These are phyloP conservation scores for Tamias sibiricus DNA, from an alignment of 2,113 vertebrate genomes.

Conservation along the genomic window DNA sequence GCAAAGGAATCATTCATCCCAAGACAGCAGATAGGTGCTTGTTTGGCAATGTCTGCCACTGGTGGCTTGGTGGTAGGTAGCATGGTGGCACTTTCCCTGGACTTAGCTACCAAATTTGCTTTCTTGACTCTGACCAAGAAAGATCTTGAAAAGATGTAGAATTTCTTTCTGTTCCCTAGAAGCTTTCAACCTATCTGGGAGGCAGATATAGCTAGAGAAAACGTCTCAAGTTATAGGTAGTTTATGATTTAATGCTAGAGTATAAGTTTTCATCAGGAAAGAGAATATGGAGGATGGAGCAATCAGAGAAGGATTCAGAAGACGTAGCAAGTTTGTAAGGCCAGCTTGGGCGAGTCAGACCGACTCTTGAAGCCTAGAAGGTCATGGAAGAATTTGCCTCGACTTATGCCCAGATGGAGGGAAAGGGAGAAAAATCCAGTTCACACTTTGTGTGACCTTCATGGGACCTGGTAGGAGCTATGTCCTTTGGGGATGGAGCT, in stretches of 20 bases:
- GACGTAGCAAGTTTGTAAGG: neutral
- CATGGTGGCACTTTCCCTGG: neutral
- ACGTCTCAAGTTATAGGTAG: neutral
- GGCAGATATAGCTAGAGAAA: neutral
- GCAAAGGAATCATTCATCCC: neutral
- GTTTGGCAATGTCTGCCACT: slow-evolving; percentile 40
- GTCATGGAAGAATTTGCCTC: neutral
- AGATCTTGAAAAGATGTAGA: neutral
- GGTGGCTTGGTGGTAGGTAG: neutral
- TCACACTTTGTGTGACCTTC: neutral
- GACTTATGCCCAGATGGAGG: neutral
- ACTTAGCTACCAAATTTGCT: neutral
- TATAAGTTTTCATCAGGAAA: neutral
- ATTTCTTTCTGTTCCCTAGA: neutral
- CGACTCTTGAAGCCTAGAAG: neutral
- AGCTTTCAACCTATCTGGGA: neutral
- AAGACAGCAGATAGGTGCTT: slow-evolving; percentile 24
- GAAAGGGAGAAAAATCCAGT: neutral
- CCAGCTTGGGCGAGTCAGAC: neutral
- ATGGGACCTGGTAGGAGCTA: neutral
- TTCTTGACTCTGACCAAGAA: neutral
- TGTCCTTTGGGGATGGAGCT: neutral
- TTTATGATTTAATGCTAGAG: neutral
- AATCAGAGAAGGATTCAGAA: neutral
- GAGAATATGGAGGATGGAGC: neutral